phyloP scores from a whole-genome alignment of 2,797 vertebrate species.

The Enteromius trimaculatus region DNA sequence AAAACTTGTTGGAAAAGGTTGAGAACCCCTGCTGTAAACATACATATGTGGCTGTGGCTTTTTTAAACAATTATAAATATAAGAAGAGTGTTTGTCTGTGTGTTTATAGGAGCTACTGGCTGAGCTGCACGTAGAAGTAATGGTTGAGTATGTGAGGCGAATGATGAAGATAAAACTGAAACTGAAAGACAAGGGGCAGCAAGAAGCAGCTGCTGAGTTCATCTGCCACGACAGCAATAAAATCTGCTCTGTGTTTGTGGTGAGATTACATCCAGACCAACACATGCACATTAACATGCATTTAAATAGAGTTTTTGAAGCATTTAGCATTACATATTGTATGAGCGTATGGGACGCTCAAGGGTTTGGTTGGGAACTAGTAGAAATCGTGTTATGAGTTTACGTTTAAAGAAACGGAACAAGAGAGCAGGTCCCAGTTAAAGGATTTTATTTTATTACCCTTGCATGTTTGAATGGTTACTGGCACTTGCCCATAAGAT shows the following conservation, averaged over 20 bases:
- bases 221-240: conserved; percentile 69
- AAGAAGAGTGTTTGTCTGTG: not conserved
- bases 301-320: not conserved
- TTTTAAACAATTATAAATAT: not conserved
- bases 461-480: not conserved
- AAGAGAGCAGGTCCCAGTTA: not conserved
- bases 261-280: not conserved
- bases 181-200: conserved; percentile 73
- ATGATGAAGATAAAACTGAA: conserved; percentile 81
- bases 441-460: not conserved
- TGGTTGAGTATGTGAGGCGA: conserved; percentile 79
- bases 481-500: not conserved
- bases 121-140: conserved; percentile 78
- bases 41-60: not conserved
- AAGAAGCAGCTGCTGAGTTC: conserved; percentile 75
- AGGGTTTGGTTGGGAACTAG: not conserved
- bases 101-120: conserved; percentile 75
- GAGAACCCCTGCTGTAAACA: not conserved
- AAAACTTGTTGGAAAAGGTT: too few species aligned
- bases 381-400: not conserved
- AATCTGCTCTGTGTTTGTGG: conserved; percentile 78
- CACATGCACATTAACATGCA: not conserved
- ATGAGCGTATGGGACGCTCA: not conserved
- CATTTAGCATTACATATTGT: not conserved
- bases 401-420: not conserved